Evolutionary conservation across 2,888 invertebrate species (phyloP), one percentile per base, ranked within the genome.

Genomic region (Hofmannophila pseudospretella): DNA sequence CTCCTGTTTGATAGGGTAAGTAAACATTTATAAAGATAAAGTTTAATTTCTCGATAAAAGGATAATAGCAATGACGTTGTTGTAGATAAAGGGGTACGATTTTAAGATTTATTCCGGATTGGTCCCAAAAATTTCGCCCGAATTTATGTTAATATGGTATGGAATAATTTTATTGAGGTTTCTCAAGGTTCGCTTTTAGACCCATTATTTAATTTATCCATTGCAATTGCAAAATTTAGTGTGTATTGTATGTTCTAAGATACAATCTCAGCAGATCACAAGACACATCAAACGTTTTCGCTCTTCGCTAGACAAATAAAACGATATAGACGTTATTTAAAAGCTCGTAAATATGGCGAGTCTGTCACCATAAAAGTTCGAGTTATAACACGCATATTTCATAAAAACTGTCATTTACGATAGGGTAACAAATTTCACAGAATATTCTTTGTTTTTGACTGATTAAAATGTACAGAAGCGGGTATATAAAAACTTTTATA

Each of bases 1-100:
- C 90, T 93, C 45, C 89, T 96, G 45, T 96, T 96, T 68, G 96
- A 96, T 77, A 92, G 93, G 89, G 95, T 95, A 75, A 90, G 85
- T 76, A 23, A n/a, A 31, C 8, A 11, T 26, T 8, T 10, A 9
- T 9, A n/a, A n/a, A n/a, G n/a, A n/a, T n/a, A n/a, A n/a, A n/a
- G n/a, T n/a, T n/a, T n/a, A n/a, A n/a, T n/a, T n/a, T n/a, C n/a
- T n/a, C n/a, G n/a, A n/a, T n/a, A n/a, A n/a, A n/a, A n/a, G n/a
- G n/a, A n/a, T n/a, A n/a, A n/a, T n/a, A n/a, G n/a, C n/a, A n/a
- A n/a, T n/a, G n/a, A n/a, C n/a, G n/a, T n/a, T n/a, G n/a, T n/a
- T n/a, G n/a, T n/a, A n/a, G n/a, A n/a, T n/a, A n/a, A n/a, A n/a
- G n/a, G n/a, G n/a, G n/a, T n/a, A n/a, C n/a, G n/a, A n/a, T n/a